Conservation (phyloP, 2,113 vertebrate species). For the Apistogramma diplotaenia region DNA sequence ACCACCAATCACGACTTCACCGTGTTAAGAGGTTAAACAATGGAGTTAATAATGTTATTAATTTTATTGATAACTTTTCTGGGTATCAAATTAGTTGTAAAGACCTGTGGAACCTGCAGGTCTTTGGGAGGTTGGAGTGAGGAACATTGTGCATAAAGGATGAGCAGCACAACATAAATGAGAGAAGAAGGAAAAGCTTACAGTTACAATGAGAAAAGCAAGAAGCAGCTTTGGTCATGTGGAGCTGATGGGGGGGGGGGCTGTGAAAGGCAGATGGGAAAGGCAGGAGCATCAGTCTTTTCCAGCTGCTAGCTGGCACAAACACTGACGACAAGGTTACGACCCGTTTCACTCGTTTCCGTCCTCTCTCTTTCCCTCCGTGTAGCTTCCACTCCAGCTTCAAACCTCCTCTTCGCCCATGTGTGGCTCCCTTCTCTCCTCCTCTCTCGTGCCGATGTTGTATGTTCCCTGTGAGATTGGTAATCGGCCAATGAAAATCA, state of each 20-base stretch:
- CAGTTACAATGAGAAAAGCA: neutral
- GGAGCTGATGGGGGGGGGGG: slow-evolving; percentile 11
- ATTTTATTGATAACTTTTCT: no score
- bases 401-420: neutral
- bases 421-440: neutral
- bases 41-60: no score
- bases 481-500: neutral
- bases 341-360: slow-evolving; percentile 9
- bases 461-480: neutral
- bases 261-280: slow-evolving; percentile 44
- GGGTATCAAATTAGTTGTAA: no score
- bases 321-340: slow-evolving; percentile 39
- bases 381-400: neutral
- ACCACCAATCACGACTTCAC: no score
- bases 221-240: neutral
- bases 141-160: neutral
- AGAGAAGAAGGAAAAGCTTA: neutral
- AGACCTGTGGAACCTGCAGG: no score
- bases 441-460: neutral
- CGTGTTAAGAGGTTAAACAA: no score
- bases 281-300: slow-evolving; percentile 34
- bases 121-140: neutral
- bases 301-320: slow-evolving; percentile 59
- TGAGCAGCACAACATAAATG: neutral
- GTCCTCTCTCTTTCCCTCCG: neutral